Conservation (phyloP, 2,888 invertebrate species). For the Cryptophagus acutangulus region DNA sequence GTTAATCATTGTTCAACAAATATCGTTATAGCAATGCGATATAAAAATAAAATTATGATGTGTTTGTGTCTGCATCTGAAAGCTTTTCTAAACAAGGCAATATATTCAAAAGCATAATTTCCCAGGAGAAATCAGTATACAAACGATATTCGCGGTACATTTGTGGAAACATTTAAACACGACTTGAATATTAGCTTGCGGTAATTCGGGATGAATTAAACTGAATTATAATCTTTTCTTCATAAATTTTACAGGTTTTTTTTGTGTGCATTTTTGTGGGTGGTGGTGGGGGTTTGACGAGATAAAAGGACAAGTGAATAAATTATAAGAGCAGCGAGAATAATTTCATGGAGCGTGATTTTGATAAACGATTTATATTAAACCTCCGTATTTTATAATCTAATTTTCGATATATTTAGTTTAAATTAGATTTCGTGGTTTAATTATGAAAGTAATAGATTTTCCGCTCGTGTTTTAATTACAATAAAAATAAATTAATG, state of each 20-base stretch:
- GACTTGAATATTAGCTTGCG: conserved; percentile 31
- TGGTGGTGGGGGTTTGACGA: neutral
- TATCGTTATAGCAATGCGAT: too few relatives aligned
- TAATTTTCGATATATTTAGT: conserved; percentile 29
- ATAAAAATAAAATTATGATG: too few relatives aligned
- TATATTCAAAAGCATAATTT: conserved; percentile 43
- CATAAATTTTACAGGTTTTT: too few relatives aligned
- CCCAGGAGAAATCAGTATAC: conserved; percentile 46
- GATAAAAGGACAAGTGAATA: conserved; percentile 14
- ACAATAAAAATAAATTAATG: neutral
- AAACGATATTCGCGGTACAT: conserved; percentile 45
- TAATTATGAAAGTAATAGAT: conserved; percentile 23
- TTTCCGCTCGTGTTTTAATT: conserved; percentile 7
- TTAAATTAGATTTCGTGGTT: conserved; percentile 26
- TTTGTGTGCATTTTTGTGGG: neutral
- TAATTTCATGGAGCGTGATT: conserved; percentile 29
- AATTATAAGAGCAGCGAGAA: conserved; percentile 16
- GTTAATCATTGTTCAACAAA: too few relatives aligned
- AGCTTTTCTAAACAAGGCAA: too few relatives aligned
- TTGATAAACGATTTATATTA: conserved; percentile 26
- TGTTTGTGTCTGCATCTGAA: too few relatives aligned
- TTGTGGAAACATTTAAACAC: conserved; percentile 41
- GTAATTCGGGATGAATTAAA: conserved; percentile 20
- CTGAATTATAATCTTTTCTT: conserved; percentile 11
- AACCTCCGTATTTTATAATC: conserved; percentile 27